Evolutionary conservation across 2,797 vertebrate genomes (phyloP).

Genomic region (Coregonus sp.): DNA sequence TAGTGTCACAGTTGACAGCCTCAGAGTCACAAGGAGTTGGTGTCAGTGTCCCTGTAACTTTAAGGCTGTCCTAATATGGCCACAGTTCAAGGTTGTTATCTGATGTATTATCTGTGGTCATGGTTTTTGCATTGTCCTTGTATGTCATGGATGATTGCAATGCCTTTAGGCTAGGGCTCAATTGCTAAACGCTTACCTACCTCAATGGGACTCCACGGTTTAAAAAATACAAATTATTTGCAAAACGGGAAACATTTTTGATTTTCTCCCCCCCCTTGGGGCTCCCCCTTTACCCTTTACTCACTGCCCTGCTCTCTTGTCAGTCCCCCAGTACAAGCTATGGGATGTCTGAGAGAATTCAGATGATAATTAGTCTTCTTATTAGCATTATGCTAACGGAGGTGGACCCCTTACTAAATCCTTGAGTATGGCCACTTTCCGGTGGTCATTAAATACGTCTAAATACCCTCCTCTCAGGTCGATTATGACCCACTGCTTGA

Average conservation of each 20-base stretch:
- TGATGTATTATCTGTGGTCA: background rate
- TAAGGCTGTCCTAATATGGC: background rate
- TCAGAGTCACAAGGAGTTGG: background rate
- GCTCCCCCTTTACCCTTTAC: background rate
- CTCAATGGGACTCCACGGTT: too few relatives aligned
- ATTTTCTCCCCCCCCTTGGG: too few relatives aligned
- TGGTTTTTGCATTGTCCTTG: too few relatives aligned
- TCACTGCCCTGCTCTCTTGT: background rate
- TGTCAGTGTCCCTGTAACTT: background rate
- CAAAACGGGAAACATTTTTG: background rate
- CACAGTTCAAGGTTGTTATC: background rate
- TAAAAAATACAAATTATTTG: background rate
- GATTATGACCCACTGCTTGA: background rate
- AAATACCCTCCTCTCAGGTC: background rate
- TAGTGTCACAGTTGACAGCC: background rate
- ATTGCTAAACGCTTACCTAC: background rate
- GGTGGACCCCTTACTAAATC: background rate
- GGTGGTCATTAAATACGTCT: background rate
- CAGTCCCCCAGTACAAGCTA: background rate
- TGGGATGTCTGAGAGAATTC: background rate
- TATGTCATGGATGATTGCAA: background rate
- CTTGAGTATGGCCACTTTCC: background rate
- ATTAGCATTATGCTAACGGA: background rate
- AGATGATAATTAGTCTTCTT: background rate
- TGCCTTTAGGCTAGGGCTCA: background rate